Conservation (phyloP, 2,113 vertebrate genomes). For the Rallus limicola region DNA sequence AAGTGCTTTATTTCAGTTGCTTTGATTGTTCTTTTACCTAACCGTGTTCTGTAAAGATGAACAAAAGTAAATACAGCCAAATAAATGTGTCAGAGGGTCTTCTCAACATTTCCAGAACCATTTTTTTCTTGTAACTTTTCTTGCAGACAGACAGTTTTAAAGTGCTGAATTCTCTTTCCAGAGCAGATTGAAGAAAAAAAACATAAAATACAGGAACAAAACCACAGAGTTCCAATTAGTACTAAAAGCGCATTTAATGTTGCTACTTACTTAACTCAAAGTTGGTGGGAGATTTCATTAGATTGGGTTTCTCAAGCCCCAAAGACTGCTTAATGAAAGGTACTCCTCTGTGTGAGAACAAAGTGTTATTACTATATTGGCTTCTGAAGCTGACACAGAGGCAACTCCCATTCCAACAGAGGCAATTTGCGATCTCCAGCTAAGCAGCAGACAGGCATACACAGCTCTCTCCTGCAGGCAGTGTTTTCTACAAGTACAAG, state of each 20-base stretch:
- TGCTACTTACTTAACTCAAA: not conserved
- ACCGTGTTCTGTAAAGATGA: not conserved
- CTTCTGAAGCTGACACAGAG: not conserved
- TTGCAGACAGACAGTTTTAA: not conserved
- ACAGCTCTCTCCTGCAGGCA: not conserved
- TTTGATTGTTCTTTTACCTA: not conserved
- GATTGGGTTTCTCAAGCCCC: not conserved
- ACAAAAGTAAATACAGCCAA: not conserved
- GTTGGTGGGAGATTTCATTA: not conserved
- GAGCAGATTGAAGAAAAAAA: not conserved
- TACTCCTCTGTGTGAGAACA: not conserved
- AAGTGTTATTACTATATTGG: not conserved
- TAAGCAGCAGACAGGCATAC: not conserved
- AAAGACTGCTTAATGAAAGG: not conserved
- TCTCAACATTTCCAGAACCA: not conserved
- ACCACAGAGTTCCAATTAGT: not conserved
- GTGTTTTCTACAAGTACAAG: not conserved
- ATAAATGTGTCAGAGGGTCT: not conserved
- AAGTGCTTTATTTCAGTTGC: not conserved
- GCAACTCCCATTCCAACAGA: constrained; percentile 22
- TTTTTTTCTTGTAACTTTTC: not conserved
- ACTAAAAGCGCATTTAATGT: not conserved
- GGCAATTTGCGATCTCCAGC: not conserved
- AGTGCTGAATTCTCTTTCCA: not conserved
- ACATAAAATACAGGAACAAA: not conserved